Conservation (phyloP, 2,797 vertebrate species). For the Novumbra hubbsi region DNA sequence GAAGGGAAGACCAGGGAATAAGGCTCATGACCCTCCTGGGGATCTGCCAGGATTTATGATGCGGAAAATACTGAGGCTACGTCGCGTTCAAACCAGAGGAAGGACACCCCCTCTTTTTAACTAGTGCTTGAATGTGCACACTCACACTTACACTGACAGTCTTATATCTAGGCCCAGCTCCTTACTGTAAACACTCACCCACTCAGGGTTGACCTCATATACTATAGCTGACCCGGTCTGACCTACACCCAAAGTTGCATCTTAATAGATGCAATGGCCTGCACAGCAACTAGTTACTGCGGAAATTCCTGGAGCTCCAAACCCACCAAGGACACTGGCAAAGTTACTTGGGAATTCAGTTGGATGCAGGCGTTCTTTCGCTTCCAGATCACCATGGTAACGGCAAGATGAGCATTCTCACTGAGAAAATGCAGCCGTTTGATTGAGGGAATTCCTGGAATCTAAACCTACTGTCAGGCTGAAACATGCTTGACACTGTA, state of each 20-base stretch:
- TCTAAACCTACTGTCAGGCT: not conserved
- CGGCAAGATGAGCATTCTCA: not conserved
- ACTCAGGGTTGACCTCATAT: not conserved
- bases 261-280: no score
- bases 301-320: not conserved
- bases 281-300: not conserved
- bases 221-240: no score
- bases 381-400: conserved; percentile 15
- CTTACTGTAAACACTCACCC: not conserved
- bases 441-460: conserved; percentile 2
- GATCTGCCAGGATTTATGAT: conserved; percentile 46
- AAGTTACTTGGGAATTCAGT: not conserved
- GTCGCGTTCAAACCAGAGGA: conserved; percentile 1
- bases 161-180: not conserved
- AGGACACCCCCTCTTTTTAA: conserved; percentile 13
- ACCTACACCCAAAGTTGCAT: no score
- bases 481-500: not conserved
- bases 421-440: conserved; percentile 13
- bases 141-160: not conserved
- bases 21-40: conserved; percentile 23
- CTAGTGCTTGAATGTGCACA: not conserved
- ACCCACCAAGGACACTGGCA: not conserved
- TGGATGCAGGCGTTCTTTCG: not conserved
- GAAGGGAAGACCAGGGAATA: conserved; percentile 21
- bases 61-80: conserved; percentile 43